Evolutionary conservation across 2,888 invertebrate genomes (phyloP).

Genomic region (Lucinisca nassula): DNA sequence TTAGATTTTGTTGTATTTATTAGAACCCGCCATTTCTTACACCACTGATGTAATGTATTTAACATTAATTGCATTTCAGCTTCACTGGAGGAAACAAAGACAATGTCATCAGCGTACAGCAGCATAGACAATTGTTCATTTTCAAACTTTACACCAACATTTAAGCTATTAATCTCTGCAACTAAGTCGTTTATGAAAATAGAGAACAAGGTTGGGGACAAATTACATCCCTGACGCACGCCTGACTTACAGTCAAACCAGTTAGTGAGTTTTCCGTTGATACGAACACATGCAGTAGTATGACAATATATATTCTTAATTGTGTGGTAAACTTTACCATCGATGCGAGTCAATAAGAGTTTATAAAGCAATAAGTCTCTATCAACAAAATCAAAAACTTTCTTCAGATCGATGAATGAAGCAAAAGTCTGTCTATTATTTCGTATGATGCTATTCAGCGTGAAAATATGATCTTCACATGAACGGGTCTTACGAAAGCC

Average conservation of each 20-base stretch:
- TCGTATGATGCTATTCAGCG: slow-evolving; percentile 90
- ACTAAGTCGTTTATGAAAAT: slow-evolving; percentile 29
- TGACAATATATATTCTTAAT: slow-evolving; percentile 1
- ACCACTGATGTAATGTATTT: slow-evolving; percentile 2
- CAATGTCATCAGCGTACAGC: slow-evolving; percentile 42
- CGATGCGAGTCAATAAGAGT: neutral
- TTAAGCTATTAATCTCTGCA: slow-evolving; percentile 33
- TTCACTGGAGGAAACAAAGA: slow-evolving; percentile 2
- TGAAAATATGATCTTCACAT: slow-evolving; percentile 37
- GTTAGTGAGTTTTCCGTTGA: slow-evolving; percentile 34
- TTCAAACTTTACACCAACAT: slow-evolving; percentile 25
- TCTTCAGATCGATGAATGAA: slow-evolving; percentile 34
- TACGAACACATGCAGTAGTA: slow-evolving; percentile 14
- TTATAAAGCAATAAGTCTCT: slow-evolving; percentile 19
- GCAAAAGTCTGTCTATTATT: slow-evolving; percentile 30
- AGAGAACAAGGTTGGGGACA: slow-evolving; percentile 44
- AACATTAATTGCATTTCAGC: slow-evolving; percentile 11
- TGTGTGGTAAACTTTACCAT: slow-evolving; percentile 8
- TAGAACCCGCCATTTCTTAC: slow-evolving; percentile 6
- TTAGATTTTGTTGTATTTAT: slow-evolving; percentile 7
- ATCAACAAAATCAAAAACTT: slow-evolving; percentile 30
- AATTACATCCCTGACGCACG: slow-evolving; percentile 31
- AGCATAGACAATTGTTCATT: slow-evolving; percentile 15
- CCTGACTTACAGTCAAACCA: slow-evolving; percentile 34
- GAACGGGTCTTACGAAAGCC: neutral